Evolutionary conservation across 2,113 vertebrate genomes (phyloP), one percentile per base, ranked within the genome.

Genomic region (Junco hyemalis): DNA sequence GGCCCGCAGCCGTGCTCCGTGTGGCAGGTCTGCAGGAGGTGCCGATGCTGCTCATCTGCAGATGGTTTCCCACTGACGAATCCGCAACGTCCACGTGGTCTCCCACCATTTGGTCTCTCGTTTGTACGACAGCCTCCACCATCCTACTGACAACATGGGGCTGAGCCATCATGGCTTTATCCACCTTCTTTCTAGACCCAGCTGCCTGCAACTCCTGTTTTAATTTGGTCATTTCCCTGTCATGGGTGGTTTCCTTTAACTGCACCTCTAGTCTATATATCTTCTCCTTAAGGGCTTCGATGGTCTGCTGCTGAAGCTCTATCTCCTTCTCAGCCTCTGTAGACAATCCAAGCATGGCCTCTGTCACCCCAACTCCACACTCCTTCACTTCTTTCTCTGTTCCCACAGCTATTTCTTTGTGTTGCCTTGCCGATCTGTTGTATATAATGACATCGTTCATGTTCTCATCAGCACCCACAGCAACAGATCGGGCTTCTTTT

Each of bases 221-320:
- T 14, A 99, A 97, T 95, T 99, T 99, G 20, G 98, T 98, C 99
- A 99, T 99, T 95, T 99, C 99, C 92, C 98, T 98, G 83, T 99
- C 97, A 69, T 99, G 98, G 12, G 99, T 99, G 0, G 98, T 98
- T 96, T 99, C 99, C 73, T 98, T 99, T 71, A 99, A 98, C 92
- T 99, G 98, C 44, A 98, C 99, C 88, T 99, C 99, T 57, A 99
- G 94, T 56, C 98, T 98, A 91, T 99, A 99, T 90, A 99, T 99
- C 96, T 99, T 99, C 48, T 99, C 99, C 82, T 99, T 99, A 53
- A 99, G 98, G 18, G 98, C 96, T 44, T 99, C 99, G 0, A 99
- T 99, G 82, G 99, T 99, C 96, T 99, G 99, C 90, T 99, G 99
- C 89, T 99, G 99, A 71, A 99, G 98, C 88, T 99, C 99, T 24